Conservation (phyloP, 2,888 invertebrate species). For the Crematogaster levior region DNA sequence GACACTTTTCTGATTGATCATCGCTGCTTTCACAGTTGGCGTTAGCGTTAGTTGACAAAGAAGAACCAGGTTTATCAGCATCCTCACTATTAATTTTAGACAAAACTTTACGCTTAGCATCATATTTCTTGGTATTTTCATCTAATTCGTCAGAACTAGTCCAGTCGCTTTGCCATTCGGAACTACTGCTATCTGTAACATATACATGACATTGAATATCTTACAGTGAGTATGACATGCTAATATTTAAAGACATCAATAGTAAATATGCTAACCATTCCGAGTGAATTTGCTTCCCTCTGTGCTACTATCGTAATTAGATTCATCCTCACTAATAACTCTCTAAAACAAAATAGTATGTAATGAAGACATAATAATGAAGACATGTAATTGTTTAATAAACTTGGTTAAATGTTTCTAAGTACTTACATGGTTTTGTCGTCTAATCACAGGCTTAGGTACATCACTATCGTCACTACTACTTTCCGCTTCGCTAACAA, state of each 20-base stretch:
- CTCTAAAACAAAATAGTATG: slow-evolving; percentile 85
- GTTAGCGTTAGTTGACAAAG: slow-evolving; percentile 59
- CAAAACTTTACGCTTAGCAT: slow-evolving; percentile 56
- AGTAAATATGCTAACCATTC: slow-evolving; percentile 64
- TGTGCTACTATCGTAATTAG: slow-evolving; percentile 77
- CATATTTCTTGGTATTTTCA: slow-evolving; percentile 39
- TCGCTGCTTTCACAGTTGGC: slow-evolving; percentile 89
- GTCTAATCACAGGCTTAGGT: slow-evolving; percentile 74
- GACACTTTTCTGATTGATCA: slow-evolving; percentile 93
- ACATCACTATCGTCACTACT: slow-evolving; percentile 80
- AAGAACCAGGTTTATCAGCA: slow-evolving; percentile 32
- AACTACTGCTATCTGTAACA: slow-evolving; percentile 68
- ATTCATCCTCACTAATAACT: slow-evolving; percentile 86
- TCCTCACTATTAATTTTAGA: slow-evolving; percentile 59
- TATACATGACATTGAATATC: background rate
- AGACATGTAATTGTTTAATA: background rate
- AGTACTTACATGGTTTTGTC: slow-evolving; percentile 78
- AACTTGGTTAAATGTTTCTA: slow-evolving; percentile 13
- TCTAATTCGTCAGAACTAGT: slow-evolving; percentile 77
- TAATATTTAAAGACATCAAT: background rate
- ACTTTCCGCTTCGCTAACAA: slow-evolving; percentile 87
- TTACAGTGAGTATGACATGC: slow-evolving; percentile 25
- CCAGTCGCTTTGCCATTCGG: slow-evolving; percentile 84
- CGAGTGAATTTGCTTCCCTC: slow-evolving; percentile 61
- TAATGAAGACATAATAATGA: too few species aligned